Percentiles rank a stretch among this genome's conserved stretches.
Evolutionary conservation across 2,797 vertebrate species (phyloP).

Genomic region (Leptatherina wallacei): DNA sequence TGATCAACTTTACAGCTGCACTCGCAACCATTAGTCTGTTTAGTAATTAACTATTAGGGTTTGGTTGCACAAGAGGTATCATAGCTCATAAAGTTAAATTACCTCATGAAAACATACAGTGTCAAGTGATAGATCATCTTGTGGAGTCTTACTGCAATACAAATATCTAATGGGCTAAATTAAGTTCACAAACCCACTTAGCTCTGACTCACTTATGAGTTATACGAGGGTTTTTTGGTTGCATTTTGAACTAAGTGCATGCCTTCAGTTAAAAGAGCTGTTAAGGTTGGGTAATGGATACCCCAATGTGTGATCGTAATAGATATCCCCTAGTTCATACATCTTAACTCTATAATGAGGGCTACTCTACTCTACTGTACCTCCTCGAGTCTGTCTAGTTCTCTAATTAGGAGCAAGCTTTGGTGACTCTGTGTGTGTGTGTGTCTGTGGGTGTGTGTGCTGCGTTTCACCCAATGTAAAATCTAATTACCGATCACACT

Average conservation of each 20-base stretch:
- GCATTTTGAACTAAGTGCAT: conserved; percentile 56
- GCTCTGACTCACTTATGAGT: conserved; percentile 63
- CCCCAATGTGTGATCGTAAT: conserved; percentile 79
- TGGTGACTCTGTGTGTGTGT: conserved; percentile 56
- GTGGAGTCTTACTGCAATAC: conserved; percentile 54
- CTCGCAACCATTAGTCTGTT: conserved; percentile 53
- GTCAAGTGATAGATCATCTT: conserved; percentile 63
- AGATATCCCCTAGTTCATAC: conserved; percentile 78
- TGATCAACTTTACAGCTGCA: conserved; percentile 38
- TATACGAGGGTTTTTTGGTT: conserved; percentile 67
- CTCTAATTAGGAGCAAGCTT: conserved; percentile 83
- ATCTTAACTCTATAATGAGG: conserved; percentile 80
- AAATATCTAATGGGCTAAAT: conserved; percentile 71
- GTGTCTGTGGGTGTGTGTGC: conserved; percentile 31
- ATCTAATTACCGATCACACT: conserved; percentile 85
- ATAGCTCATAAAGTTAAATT: conserved; percentile 61
- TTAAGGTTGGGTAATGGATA: conserved; percentile 79
- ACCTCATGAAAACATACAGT: conserved; percentile 50
- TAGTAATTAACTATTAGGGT: conserved; percentile 70
- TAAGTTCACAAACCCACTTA: conserved; percentile 71
- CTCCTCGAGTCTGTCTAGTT: conserved; percentile 76
- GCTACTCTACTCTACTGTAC: conserved; percentile 74
- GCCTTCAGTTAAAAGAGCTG: conserved; percentile 75
- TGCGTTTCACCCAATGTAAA: conserved; percentile 77
- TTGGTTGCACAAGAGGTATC: conserved; percentile 57